These are phyloP conservation scores for Trematocara macrostoma DNA, from an alignment of 2,113 vertebrate genomes.

Conservation along the genomic window DNA sequence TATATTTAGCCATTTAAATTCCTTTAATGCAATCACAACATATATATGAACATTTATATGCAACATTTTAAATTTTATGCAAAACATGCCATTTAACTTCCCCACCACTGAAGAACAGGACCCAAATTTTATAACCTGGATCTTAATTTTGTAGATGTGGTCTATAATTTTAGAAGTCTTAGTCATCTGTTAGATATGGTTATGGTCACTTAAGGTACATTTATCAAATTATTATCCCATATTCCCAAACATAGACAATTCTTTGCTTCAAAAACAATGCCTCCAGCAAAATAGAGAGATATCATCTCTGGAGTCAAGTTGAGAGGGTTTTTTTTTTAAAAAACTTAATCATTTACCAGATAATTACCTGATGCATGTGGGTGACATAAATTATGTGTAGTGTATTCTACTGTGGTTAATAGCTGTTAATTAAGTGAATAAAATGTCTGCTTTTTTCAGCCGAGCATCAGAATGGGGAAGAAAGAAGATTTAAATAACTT, in stretches of 20 bases:
- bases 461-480: neutral
- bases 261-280: neutral
- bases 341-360: neutral
- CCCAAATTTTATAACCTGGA: neutral
- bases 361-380: neutral
- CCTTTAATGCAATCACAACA: neutral
- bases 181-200: neutral
- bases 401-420: neutral
- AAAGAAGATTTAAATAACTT: neutral
- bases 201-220: neutral
- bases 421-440: neutral
- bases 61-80: neutral
- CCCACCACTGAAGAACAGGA: neutral
- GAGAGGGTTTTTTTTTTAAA: too few relatives aligned
- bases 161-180: neutral
- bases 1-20: neutral
- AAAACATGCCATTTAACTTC: neutral
- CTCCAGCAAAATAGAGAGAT: neutral
- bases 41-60: neutral
- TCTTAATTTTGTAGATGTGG: neutral
- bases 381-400: neutral
- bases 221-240: rapidly evolving
- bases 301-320: neutral
- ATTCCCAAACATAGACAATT: neutral
- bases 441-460: neutral